Evolutionary conservation across 2,888 invertebrate genomes (phyloP), one percentile per base, ranked within the genome.

Genomic region (Diadegma fenestrale): DNA sequence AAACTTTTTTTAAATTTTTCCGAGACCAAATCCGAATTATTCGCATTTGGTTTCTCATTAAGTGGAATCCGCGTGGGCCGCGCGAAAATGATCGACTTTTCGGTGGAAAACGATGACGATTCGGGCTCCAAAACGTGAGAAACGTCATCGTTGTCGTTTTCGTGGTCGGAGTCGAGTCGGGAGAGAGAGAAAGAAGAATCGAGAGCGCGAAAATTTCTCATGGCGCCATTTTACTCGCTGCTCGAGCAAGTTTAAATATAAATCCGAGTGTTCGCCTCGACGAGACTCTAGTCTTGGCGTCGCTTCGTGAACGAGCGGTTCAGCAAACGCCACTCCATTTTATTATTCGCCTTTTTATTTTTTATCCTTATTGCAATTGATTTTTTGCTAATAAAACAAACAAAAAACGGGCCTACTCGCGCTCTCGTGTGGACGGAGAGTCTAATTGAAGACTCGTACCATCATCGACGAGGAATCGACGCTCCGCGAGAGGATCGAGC

Each of bases 241-340:
- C 61, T 80, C 73, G 51, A 45, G 45, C 75, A 69, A 75, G 91
- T 93, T 93, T 94, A 94, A 94, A 93, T 93, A 94, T 94, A 94
- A 94, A 93, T 89, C 88, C 85, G 90, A 87, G 87, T 90, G 89
- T 88, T 90, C 89, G 90, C 90, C 91, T 89, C 89, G 86, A 87
- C 88, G 88, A 90, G 89, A 88, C 90, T 92, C 91, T 92, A 94
- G 93, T 94, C 92, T 90, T 86, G 88, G 90, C 92, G 90, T 90
- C 89, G 92, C 92, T 90, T 91, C 87, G 91, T 86, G 90, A 87
- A 88, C 90, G 89, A 89, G 83, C 75, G 72, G n/a, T 80, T 43
- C 58, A 76, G 58, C 66, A 48, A 51, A 64, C 43, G 41, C 63
- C 61, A 54, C 64, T 43, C 61, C 22, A 54, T 68, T 58, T 58